phyloP scores from a whole-genome alignment of 2,113 vertebrate genomes.

The Pycnonotus jocosus region DNA sequence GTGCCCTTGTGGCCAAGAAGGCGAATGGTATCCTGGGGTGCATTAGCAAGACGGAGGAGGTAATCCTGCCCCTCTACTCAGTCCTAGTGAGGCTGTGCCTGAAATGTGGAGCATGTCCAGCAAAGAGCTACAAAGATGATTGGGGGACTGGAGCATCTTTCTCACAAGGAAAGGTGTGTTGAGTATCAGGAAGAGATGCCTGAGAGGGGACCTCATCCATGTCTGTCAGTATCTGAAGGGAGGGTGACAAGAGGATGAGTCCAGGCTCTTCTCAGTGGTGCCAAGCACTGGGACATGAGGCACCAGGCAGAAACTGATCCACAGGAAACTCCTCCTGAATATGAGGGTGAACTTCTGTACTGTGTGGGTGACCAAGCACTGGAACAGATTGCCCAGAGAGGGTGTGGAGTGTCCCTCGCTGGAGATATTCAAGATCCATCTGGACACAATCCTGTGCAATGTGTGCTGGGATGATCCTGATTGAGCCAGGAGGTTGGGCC shows the following conservation, averaged over 20 bases:
- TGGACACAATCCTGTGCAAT: neutral
- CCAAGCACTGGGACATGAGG: neutral
- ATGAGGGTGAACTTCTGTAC: neutral
- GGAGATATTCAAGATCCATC: neutral
- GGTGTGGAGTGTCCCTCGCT: neutral
- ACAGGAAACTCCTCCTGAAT: neutral
- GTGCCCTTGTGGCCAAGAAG: neutral
- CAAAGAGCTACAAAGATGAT: neutral
- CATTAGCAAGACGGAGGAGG: neutral
- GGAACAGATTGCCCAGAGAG: neutral
- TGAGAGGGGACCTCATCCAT: neutral
- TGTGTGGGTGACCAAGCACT: too few species aligned
- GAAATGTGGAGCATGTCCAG: neutral
- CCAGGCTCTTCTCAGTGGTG: neutral
- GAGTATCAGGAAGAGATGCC: neutral
- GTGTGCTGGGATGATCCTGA: neutral
- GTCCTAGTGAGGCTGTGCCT: neutral
- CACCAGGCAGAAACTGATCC: neutral
- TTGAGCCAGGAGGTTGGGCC: neutral
- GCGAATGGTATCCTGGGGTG: neutral
- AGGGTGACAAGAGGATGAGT: neutral
- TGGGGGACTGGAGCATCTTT: neutral
- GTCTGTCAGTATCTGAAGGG: neutral
- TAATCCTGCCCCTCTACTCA: neutral
- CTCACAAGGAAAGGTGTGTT: fast-evolving